A percentile compares a stretch with the other conserved stretches of the same genome.
phyloP scores from a whole-genome alignment of 2,888 invertebrate species.

The Lithophane semibrunnea region DNA sequence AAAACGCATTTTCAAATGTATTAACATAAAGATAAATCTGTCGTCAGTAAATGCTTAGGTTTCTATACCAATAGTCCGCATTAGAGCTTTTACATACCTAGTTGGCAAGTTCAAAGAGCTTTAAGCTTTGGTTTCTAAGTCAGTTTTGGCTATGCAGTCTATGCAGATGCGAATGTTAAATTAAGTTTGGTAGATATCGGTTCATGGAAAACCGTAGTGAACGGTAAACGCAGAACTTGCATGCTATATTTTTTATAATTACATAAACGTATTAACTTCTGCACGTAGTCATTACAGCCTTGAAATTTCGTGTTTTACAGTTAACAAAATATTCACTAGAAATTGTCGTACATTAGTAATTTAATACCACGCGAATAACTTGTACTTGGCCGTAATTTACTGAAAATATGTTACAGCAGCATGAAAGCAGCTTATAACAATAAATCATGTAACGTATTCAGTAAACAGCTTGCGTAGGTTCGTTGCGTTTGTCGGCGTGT shows the following conservation, averaged over 20 bases:
- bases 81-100: constrained; percentile 15
- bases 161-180: constrained; percentile 31
- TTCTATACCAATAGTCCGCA: constrained; percentile 21
- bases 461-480: constrained; percentile 47
- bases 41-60: background rate
- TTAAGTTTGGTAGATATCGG: constrained; percentile 29
- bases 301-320: constrained; percentile 42
- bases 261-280: constrained; percentile 35
- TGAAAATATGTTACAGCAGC: constrained; percentile 56
- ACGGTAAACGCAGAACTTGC: constrained; percentile 17
- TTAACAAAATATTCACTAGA: constrained; percentile 41
- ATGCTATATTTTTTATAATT: constrained; percentile 35
- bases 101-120: constrained; percentile 29
- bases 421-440: constrained; percentile 57
- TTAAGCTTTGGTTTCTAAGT: constrained; percentile 15
- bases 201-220: constrained; percentile 14
- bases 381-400: constrained; percentile 49
- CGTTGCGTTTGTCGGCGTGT: constrained; percentile 63
- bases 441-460: constrained; percentile 62
- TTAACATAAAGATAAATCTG: background rate
- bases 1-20: constrained; percentile 20
- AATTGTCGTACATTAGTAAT: constrained; percentile 50
- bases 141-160: constrained; percentile 11
- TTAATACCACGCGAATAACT: constrained; percentile 41
- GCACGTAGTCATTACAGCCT: constrained; percentile 36